Evolutionary conservation across 2,797 vertebrate species (phyloP).

Genomic region (Enteromius anoplus): DNA sequence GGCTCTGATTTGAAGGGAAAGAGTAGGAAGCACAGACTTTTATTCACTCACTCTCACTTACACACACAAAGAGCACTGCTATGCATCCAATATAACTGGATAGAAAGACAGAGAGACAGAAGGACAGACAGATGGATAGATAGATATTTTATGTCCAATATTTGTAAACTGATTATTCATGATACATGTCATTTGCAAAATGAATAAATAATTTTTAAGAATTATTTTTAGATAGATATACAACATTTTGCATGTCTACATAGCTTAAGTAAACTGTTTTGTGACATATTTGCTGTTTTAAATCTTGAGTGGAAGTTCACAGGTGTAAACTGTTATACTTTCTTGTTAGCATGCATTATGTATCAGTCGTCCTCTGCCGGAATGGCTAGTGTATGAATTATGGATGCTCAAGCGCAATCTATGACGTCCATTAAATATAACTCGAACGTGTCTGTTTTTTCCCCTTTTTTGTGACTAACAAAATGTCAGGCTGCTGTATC

Average conservation of each 20-base stretch:
- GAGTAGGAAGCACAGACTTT: slow-evolving; percentile 36
- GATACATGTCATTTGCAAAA: too few species aligned
- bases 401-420: slow-evolving; percentile 84
- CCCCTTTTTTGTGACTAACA: slow-evolving; percentile 23
- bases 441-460: slow-evolving; percentile 54
- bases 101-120: neutral
- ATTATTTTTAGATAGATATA: neutral
- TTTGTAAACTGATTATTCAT: too few species aligned
- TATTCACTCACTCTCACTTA: neutral
- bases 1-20: slow-evolving; percentile 46
- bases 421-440: slow-evolving; percentile 79
- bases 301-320: slow-evolving; percentile 62
- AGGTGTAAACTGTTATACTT: slow-evolving; percentile 75
- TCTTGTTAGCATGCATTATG: slow-evolving; percentile 81
- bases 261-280: slow-evolving; percentile 39
- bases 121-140: neutral
- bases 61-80: neutral
- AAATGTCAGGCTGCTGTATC: slow-evolving; percentile 7
- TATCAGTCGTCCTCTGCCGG: slow-evolving; percentile 76
- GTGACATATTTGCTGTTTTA: slow-evolving; percentile 45
- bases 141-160: neutral
- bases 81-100: neutral
- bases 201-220: too few species aligned
- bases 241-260: neutral
- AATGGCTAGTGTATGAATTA: slow-evolving; percentile 81